A percentile compares a stretch with the other conserved stretches of the same genome.
Conservation (phyloP, 2,797 vertebrate genomes). For the Sphaeramia orbicularis region DNA sequence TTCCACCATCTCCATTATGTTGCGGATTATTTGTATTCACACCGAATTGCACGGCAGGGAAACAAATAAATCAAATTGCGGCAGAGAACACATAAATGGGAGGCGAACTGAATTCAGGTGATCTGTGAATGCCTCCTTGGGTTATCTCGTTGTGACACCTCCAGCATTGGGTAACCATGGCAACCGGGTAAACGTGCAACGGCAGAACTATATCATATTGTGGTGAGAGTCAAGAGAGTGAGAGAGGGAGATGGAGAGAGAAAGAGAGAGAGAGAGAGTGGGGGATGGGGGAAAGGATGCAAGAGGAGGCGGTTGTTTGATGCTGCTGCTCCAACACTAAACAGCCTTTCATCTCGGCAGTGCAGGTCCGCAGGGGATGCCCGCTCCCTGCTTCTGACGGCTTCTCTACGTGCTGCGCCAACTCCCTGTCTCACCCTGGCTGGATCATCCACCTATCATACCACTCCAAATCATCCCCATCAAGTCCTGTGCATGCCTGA, state of each 20-base stretch:
- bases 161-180: constrained; percentile 82
- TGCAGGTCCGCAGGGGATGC: constrained; percentile 81
- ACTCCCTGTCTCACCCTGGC: constrained; percentile 72
- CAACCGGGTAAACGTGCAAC: constrained; percentile 85
- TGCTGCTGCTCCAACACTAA: constrained; percentile 83
- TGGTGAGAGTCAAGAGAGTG: constrained; percentile 74
- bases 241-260: constrained; percentile 25
- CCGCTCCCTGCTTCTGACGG: constrained; percentile 78
- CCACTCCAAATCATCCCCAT: constrained; percentile 68
- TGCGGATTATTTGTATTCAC: constrained; percentile 80
- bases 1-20: constrained; percentile 68
- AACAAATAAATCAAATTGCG: constrained; percentile 80
- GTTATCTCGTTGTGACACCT: constrained; percentile 82
- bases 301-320: constrained; percentile 83
- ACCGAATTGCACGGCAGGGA: constrained; percentile 68
- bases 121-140: constrained; percentile 84
- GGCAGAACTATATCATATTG: constrained; percentile 81
- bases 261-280: constrained; percentile 46
- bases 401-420: constrained; percentile 74
- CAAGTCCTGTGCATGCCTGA: constrained; percentile 58
- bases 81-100: constrained; percentile 65
- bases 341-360: constrained; percentile 84
- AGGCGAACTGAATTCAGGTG: constrained; percentile 81
- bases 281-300: constrained; percentile 79
- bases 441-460: constrained; percentile 73